A percentile compares a stretch with the other conserved stretches of the same genome.
These are phyloP conservation scores for Cyanoderma ruficeps DNA, from an alignment of 2,113 vertebrate species.

Conservation along the genomic window DNA sequence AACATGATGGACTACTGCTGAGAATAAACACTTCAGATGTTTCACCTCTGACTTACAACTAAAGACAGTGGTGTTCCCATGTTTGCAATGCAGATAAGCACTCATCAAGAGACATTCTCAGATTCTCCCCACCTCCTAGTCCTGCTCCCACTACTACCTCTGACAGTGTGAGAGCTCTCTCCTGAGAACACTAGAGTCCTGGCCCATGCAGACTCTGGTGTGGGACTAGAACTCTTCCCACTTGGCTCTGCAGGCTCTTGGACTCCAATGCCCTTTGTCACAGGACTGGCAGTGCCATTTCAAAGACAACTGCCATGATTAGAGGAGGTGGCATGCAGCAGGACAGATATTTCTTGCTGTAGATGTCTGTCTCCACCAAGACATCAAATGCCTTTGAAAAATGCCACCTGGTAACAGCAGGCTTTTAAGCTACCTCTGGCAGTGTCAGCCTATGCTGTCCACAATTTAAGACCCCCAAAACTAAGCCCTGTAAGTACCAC, in stretches of 20 bases:
- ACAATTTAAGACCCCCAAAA: background rate
- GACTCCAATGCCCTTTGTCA: background rate
- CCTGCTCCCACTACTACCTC: background rate
- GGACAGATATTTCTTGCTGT: background rate
- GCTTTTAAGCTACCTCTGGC: background rate
- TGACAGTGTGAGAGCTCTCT: background rate
- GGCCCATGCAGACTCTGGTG: background rate
- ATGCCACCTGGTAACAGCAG: background rate
- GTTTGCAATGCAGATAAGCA: background rate
- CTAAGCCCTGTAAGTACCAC: background rate
- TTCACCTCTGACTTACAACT: background rate
- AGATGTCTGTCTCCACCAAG: background rate
- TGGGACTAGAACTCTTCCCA: background rate
- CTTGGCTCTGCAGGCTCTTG: background rate
- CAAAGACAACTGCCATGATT: background rate
- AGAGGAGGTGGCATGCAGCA: background rate
- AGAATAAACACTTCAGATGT: background rate
- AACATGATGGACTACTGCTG: background rate
- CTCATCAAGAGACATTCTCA: background rate
- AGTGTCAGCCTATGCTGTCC: background rate
- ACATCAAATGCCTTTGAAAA: background rate
- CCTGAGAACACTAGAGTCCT: background rate
- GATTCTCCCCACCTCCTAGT: background rate
- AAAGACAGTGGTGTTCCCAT: background rate
- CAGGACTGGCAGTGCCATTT: background rate